These are phyloP conservation scores for Drosophila percnosoma DNA, from an alignment of 2,888 invertebrate species.

Conservation along the genomic window DNA sequence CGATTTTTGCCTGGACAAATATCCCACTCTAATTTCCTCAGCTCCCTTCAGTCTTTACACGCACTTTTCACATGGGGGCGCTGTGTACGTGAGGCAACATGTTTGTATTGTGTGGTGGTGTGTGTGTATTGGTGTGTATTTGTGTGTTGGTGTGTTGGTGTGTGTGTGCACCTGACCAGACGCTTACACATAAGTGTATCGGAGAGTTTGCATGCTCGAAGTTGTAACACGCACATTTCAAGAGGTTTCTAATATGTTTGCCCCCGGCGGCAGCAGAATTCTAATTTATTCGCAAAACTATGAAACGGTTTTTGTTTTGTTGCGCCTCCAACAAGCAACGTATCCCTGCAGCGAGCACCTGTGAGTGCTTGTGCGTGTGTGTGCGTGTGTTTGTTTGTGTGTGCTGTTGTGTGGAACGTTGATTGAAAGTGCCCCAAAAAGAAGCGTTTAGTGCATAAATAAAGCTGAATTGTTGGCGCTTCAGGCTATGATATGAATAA, in stretches of 20 bases:
- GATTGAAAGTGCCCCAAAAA: constrained; percentile 51
- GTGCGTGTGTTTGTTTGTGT: constrained; percentile 3
- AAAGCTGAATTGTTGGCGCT: constrained; percentile 31
- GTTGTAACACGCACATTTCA: constrained; percentile 72
- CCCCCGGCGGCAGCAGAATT: constrained; percentile 71
- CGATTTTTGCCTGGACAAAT: constrained; percentile 23
- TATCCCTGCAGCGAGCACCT: constrained; percentile 22
- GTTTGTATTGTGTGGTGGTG: not conserved
- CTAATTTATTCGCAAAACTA: constrained; percentile 75
- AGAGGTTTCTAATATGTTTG: constrained; percentile 73
- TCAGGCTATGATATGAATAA: constrained; percentile 27
- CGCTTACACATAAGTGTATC: not conserved
- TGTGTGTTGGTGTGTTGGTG: not conserved
- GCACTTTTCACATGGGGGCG: constrained; percentile 32
- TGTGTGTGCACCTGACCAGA: constrained; percentile 8
- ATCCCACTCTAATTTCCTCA: constrained; percentile 11
- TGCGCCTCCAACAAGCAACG: constrained; percentile 11
- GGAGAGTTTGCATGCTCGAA: constrained; percentile 22
- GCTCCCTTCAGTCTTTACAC: constrained; percentile 26
- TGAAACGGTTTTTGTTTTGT: constrained; percentile 48
- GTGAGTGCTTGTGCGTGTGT: constrained; percentile 7
- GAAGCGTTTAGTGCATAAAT: constrained; percentile 48
- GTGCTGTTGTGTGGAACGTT: constrained; percentile 26
- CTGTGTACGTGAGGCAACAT: not conserved
- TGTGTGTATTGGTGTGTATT: not conserved